These are phyloP conservation scores for Rhadinocentrus ornatus DNA, from an alignment of 2,797 vertebrate genomes.

Conservation along the genomic window DNA sequence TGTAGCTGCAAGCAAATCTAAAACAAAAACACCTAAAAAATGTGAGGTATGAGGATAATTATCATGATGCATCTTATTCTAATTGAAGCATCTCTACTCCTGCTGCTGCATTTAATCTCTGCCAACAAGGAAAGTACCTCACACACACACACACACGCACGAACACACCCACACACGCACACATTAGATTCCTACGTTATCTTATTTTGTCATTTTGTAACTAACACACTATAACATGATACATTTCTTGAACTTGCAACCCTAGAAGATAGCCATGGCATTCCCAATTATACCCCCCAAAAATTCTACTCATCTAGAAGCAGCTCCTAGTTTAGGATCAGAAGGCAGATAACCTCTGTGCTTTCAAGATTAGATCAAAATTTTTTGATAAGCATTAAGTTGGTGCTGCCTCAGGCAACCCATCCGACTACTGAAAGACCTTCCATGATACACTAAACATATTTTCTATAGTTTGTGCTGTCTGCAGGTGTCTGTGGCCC, in stretches of 20 bases:
- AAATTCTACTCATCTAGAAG: neutral
- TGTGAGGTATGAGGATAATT: slow-evolving; percentile 38
- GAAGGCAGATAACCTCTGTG: neutral
- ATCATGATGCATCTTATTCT: slow-evolving; percentile 30
- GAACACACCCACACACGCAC: slow-evolving; percentile 20
- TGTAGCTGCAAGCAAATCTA: slow-evolving; percentile 1
- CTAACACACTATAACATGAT: slow-evolving; percentile 43
- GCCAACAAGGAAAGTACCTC: slow-evolving; percentile 67
- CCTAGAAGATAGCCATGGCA: neutral
- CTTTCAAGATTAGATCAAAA: neutral
- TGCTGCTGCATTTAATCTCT: slow-evolving; percentile 36
- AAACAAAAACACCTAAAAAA: slow-evolving; percentile 36
- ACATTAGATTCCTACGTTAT: slow-evolving; percentile 42
- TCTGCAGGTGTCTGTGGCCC: no score
- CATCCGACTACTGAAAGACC: neutral
- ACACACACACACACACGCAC: neutral
- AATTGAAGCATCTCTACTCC: slow-evolving; percentile 52
- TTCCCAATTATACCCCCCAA: no score
- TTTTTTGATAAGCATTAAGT: neutral
- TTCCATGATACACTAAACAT: neutral
- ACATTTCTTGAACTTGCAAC: slow-evolving; percentile 9
- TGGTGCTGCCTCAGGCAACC: neutral
- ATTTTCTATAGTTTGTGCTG: neutral
- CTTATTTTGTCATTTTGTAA: slow-evolving; percentile 14
- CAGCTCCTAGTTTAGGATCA: neutral